phyloP scores from a whole-genome alignment of 1,140 invertebrate genomes.

The Danaus melanippus region DNA sequence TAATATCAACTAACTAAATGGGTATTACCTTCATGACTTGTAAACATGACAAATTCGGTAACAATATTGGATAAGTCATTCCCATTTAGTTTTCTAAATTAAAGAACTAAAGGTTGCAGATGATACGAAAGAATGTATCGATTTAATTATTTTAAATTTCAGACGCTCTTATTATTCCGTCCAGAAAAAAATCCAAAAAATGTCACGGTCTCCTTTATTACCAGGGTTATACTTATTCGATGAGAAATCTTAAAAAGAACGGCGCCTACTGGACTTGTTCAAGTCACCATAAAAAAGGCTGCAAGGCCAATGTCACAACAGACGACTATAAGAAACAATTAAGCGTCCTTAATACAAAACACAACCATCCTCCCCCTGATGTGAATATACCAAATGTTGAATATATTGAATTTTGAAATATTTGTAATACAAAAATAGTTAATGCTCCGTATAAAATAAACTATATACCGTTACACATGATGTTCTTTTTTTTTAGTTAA shows the following conservation, averaged over 20 bases:
- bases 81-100: too few relatives aligned
- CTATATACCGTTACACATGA: background rate
- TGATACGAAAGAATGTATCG: too few relatives aligned
- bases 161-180: conserved; percentile 42
- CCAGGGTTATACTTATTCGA: conserved; percentile 42
- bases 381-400: conserved; percentile 11
- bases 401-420: conserved; percentile 3
- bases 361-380: conserved; percentile 41
- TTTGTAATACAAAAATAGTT: background rate
- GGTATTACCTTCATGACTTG: too few relatives aligned
- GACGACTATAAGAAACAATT: conserved; percentile 27
- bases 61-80: too few relatives aligned
- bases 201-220: conserved; percentile 33
- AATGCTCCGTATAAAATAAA: background rate
- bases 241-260: conserved; percentile 35
- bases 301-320: conserved; percentile 39
- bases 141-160: conserved; percentile 16
- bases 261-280: conserved; percentile 53
- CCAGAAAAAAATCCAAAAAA: conserved; percentile 27
- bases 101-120: too few relatives aligned
- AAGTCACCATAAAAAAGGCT: conserved; percentile 52
- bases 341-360: conserved; percentile 26
- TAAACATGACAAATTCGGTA: too few relatives aligned
- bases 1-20: too few relatives aligned
- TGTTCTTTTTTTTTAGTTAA: conserved; percentile 14